phyloP scores from a whole-genome alignment of 2,797 vertebrate species.

The Neomorphus geoffroyi region DNA sequence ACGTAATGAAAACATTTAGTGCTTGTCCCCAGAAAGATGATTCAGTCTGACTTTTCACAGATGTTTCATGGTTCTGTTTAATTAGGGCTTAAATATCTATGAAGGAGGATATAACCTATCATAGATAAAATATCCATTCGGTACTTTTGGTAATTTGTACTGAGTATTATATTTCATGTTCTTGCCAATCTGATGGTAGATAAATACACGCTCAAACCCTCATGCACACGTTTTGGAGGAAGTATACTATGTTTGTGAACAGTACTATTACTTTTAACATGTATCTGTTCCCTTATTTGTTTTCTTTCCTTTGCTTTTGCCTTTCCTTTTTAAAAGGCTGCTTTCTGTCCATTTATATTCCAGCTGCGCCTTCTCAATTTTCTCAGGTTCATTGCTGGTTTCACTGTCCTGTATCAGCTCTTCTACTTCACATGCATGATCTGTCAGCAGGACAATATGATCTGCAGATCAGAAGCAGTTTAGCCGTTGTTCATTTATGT shows the following conservation, averaged over 20 bases:
- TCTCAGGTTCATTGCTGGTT: slow-evolving; percentile 38
- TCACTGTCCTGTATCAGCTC: slow-evolving; percentile 6
- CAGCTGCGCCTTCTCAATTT: background rate
- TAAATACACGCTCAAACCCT: background rate
- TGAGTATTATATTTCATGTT: background rate
- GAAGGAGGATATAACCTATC: background rate
- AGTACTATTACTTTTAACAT: background rate
- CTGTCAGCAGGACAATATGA: slow-evolving; percentile 39
- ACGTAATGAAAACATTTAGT: slow-evolving; percentile 24
- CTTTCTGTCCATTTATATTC: slow-evolving; percentile 34
- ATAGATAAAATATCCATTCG: background rate
- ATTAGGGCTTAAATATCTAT: slow-evolving; percentile 14
- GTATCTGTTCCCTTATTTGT: background rate
- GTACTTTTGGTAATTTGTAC: background rate
- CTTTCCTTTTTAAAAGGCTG: background rate
- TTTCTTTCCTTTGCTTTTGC: background rate
- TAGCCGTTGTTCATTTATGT: slow-evolving; percentile 23
- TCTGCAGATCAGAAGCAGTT: slow-evolving; percentile 32
- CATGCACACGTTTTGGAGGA: background rate
- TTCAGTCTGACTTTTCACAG: background rate
- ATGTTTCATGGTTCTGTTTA: slow-evolving; percentile 4
- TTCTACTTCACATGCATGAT: slow-evolving; percentile 39
- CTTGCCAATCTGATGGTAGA: background rate
- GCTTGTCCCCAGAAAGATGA: slow-evolving; percentile 5
- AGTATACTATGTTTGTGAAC: background rate